Evolutionary conservation across 2,888 invertebrate species (phyloP), one percentile per base, ranked within the genome.

Genomic region (Vanessa cardui): DNA sequence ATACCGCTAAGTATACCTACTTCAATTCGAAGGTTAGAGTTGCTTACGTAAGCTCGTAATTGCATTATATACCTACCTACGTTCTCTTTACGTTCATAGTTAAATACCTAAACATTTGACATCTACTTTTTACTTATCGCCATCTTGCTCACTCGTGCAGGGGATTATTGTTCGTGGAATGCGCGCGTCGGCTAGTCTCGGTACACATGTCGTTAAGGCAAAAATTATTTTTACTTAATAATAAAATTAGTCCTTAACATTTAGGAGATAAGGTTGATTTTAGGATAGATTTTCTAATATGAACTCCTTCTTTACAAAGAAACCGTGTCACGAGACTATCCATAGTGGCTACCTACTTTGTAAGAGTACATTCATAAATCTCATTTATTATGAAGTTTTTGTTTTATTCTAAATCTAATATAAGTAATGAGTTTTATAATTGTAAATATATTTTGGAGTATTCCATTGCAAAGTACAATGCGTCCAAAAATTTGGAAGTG

Each of bases 131-230:
- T 88, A 87, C 83, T 80, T 88, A 78, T 77, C 78, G 82, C 85
- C 78, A 72, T 92, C 92, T 86, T 88, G 83, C 83, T 92, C 81
- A 77, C 87, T 86, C 90, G 75, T 83, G 82, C 79, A 79, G 85
- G 85, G 84, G 83, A 89, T 87, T 89, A 90, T 85, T 87, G 87
- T 88, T 86, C 86, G 80, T 81, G 89, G 91, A 92, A 90, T 92
- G 92, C 91, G 92, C 91, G 91, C 91, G 90, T 89, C 92, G 92
- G 81, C 86, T 86, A 90, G 91, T 90, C 92, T 92, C 90, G 87
- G 78, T 83, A 83, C 83, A 74, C 72, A n/a, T 64, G 76, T 66
- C 76, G 56, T 72, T 88, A 88, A 83, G 81, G 82, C 65, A 73
- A 73, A 83, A 72, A 81, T 79, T 84, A 72, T 72, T 64, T 62